These are phyloP conservation scores for Heliocidaris erythrogramma DNA, from an alignment of 35 echinoderm and acorn worm genomes.

Conservation along the genomic window DNA sequence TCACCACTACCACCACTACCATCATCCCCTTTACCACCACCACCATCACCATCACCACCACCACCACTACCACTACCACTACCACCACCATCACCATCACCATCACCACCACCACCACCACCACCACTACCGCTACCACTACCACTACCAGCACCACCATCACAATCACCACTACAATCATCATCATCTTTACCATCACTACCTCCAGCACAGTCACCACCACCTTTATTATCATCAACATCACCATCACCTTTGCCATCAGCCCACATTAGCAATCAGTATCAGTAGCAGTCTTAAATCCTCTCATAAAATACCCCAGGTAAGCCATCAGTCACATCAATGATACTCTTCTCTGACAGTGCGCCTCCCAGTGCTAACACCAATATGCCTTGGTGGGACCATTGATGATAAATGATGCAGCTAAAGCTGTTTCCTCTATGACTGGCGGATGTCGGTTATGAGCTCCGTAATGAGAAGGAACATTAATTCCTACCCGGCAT, in stretches of 20 bases:
- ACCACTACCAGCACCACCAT: background rate
- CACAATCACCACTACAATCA: too few species aligned
- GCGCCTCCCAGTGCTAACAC: background rate
- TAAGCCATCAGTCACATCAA: too few species aligned
- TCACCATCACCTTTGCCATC: too few species aligned
- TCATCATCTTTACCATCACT: too few species aligned
- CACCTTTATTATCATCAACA: too few species aligned
- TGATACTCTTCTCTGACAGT: background rate
- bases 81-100: background rate
- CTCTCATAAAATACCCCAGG: too few species aligned
- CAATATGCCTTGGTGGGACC: background rate
- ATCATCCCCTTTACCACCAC: background rate
- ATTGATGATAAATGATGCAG: background rate
- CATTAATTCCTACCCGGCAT: background rate
- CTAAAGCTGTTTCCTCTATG: background rate
- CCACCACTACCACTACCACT: background rate
- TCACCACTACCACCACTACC: background rate
- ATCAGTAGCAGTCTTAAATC: too few species aligned
- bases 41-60: background rate
- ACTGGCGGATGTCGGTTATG: background rate
- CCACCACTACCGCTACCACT: too few species aligned
- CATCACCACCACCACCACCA: background rate
- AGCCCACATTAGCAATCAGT: too few species aligned
- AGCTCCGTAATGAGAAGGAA: background rate
- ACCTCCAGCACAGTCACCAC: too few species aligned